Evolutionary conservation across 1,140 invertebrate species (phyloP).

Genomic region (Cylas formicarius): DNA sequence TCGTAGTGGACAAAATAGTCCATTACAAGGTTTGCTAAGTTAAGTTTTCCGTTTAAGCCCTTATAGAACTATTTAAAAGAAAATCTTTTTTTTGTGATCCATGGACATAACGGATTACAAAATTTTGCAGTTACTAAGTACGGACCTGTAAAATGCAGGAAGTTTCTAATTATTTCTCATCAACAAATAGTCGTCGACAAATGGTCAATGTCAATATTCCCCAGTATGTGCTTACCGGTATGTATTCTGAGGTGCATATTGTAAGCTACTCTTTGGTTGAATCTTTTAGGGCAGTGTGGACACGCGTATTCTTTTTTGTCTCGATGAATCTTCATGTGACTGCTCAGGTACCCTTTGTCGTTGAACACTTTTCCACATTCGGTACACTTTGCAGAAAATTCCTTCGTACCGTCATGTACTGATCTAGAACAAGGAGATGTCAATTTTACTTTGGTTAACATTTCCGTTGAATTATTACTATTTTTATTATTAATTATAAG

Average conservation of each 20-base stretch:
- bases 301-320: conserved; percentile 71
- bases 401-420: conserved; percentile 64
- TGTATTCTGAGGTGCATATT: conserved; percentile 78
- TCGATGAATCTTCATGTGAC: conserved; percentile 72
- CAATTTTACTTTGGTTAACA: neutral
- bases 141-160: too few species aligned
- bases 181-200: too few species aligned
- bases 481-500: conserved; percentile 1
- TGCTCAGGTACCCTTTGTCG: conserved; percentile 68
- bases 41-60: too few species aligned
- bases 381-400: conserved; percentile 66
- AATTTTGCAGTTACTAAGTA: too few species aligned
- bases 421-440: conserved; percentile 42
- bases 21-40: too few species aligned
- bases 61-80: too few species aligned
- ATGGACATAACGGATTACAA: too few species aligned
- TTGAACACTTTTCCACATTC: conserved; percentile 73
- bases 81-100: too few species aligned
- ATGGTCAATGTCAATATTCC: too few species aligned
- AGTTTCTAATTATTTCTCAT: too few species aligned
- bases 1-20: too few species aligned
- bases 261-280: conserved; percentile 73
- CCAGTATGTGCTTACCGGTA: conserved; percentile 49
- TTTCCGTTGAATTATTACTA: conserved; percentile 1
- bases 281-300: conserved; percentile 64